These are phyloP conservation scores for Grammomys dolichurus DNA, from an alignment of 2,113 vertebrate species.

Conservation along the genomic window DNA sequence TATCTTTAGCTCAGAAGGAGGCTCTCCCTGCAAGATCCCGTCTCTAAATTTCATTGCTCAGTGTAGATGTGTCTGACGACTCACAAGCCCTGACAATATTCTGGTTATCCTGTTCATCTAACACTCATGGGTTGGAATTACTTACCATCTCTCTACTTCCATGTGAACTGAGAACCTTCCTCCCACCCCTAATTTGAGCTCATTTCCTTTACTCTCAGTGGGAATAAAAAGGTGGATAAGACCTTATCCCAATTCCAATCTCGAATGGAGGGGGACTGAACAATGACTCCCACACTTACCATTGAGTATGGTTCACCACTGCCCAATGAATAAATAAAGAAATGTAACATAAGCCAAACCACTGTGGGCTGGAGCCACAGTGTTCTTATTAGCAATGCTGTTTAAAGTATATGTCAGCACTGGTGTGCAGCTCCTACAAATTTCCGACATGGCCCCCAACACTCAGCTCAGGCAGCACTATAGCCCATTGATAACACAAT, in stretches of 20 bases:
- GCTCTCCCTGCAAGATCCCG: not conserved
- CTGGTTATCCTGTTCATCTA: too few species aligned
- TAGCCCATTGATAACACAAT: not conserved
- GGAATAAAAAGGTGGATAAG: too few species aligned
- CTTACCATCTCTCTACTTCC: not conserved
- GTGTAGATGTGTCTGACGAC: not conserved
- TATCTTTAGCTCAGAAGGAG: not conserved
- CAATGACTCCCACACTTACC: not conserved
- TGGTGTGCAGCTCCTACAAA: not conserved
- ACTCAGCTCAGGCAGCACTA: not conserved
- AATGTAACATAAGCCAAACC: not conserved
- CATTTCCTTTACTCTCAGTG: too few species aligned
- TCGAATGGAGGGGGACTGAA: not conserved
- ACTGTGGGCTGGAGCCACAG: rapidly evolving
- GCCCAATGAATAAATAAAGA: not conserved
- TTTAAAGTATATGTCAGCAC: not conserved
- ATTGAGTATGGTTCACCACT: rapidly evolving
- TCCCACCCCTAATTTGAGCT: not conserved
- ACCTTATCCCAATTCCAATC: rapidly evolving
- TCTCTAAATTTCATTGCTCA: not conserved
- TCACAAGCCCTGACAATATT: rapidly evolving
- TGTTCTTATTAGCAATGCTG: not conserved
- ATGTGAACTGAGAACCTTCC: not conserved
- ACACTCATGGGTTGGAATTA: not conserved
- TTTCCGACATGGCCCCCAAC: not conserved